Evolutionary conservation across 2,888 invertebrate genomes (phyloP), one percentile per base, ranked within the genome.

Genomic region (Leptinotarsa tumamoca): DNA sequence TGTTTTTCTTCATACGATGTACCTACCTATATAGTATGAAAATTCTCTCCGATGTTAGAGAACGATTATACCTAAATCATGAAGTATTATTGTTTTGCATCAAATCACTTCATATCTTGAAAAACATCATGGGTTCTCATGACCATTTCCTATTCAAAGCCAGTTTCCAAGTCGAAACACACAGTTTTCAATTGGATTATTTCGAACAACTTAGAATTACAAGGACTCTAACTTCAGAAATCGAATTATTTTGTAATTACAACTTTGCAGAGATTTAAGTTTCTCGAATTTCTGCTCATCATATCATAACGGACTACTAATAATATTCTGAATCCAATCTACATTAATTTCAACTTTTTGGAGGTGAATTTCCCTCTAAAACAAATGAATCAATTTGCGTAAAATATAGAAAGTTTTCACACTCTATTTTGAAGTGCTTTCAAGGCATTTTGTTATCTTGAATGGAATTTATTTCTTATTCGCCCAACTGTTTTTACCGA

Each of bases 211-310:
- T 80, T 77, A 82, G 79, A 85, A 83, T 85, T 83, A 82, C 83
- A 83, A 84, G 81, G 82, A 82, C 83, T 83, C 78, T 83, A 83
- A 83, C 84, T 83, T 84, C 85, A 85, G 85, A 86, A 86, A 86
- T 84, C 84, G 84, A 86, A 87, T 87, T 86, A 87, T 85, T 85
- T 85, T 81, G 85, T 85, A 87, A 87, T 86, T 86, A 86, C 85
- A 86, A 86, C 85, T 86, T 86, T 82, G 82, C 82, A 82, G 82
- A 84, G 85, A 84, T 83, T 80, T 76, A 78, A 78, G 78, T 78
- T 77, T 74, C 76, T 73, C 73, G 75, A 78, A 77, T 78, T 80
- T 79, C 75, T 78, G 79, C 79, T 69, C 76, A 76, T 79, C 72
- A 73, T 79, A 78, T 78, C 76, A 73, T 76, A 74, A 78, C 74